A percentile compares a stretch with the other conserved stretches of the same genome.
phyloP scores from a whole-genome alignment of 2,113 vertebrate species.

The Pteruthius melanotis region DNA sequence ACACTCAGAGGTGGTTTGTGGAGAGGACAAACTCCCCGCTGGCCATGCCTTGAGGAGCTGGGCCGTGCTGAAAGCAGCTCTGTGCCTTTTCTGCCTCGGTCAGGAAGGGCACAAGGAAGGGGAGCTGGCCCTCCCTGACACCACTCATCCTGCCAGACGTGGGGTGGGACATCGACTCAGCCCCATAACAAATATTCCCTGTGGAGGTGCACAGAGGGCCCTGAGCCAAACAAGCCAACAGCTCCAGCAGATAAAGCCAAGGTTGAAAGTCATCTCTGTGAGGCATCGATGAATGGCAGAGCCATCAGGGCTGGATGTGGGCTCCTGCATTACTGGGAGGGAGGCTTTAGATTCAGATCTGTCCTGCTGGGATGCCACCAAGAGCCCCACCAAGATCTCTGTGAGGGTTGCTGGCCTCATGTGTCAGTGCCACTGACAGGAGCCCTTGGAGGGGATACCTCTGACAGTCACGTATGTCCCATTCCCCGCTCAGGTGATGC shows the following conservation, averaged over 20 bases:
- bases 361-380: background rate
- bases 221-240: background rate
- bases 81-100: background rate
- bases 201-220: accelerated
- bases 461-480: background rate
- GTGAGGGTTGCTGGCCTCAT: background rate
- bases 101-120: background rate
- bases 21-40: background rate
- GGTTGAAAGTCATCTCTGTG: background rate
- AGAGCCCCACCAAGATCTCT: background rate
- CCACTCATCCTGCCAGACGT: background rate
- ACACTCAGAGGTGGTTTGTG: background rate
- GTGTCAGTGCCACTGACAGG: accelerated
- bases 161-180: accelerated
- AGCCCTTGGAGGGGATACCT: background rate
- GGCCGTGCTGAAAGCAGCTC: background rate
- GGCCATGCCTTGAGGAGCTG: background rate
- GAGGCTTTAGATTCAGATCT: background rate
- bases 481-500: accelerated
- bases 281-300: background rate
- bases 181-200: background rate
- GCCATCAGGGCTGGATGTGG: background rate
- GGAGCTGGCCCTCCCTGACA: background rate
- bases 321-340: accelerated
- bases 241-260: background rate